A percentile compares a stretch with the other conserved stretches of the same genome.
Evolutionary conservation across 2,888 invertebrate genomes (phyloP).

Genomic region (Catonia carolina): DNA sequence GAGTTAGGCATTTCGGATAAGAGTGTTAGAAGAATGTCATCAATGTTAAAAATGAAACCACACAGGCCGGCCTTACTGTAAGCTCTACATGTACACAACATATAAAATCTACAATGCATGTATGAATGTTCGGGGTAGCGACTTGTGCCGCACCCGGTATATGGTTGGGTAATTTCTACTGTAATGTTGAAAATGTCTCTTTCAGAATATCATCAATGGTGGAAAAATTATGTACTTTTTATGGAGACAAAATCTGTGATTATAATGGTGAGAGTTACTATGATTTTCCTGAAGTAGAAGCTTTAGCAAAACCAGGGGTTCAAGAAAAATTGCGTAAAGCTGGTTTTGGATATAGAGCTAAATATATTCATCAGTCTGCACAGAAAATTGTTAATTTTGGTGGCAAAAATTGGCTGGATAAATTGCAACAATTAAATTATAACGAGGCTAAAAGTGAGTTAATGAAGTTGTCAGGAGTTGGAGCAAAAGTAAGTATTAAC

Average conservation of each 20-base stretch:
- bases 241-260: slow-evolving; percentile 67
- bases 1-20: too few species aligned
- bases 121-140: too few species aligned
- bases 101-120: too few species aligned
- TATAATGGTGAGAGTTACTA: slow-evolving; percentile 59
- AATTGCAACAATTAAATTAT: slow-evolving; percentile 61
- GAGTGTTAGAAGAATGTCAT: too few species aligned
- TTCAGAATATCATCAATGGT: slow-evolving; percentile 83
- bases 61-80: too few species aligned
- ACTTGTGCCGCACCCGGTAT: too few species aligned
- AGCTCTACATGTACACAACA: too few species aligned
- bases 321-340: slow-evolving; percentile 63
- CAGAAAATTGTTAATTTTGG: slow-evolving; percentile 59
- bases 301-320: slow-evolving; percentile 54
- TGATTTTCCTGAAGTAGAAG: slow-evolving; percentile 69
- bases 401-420: slow-evolving; percentile 63
- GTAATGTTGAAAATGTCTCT: slow-evolving; percentile 27
- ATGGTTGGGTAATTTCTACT: too few species aligned
- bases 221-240: slow-evolving; percentile 74
- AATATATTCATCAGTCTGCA: slow-evolving; percentile 72
- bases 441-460: slow-evolving; percentile 64
- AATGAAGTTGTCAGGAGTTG: slow-evolving; percentile 78
- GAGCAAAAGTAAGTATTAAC: slow-evolving; percentile 66
- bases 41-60: too few species aligned
- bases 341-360: slow-evolving; percentile 82